Evolutionary conservation across 2,888 invertebrate genomes (phyloP), one percentile per base, ranked within the genome.

Genomic region (Heliconius ismenius): DNA sequence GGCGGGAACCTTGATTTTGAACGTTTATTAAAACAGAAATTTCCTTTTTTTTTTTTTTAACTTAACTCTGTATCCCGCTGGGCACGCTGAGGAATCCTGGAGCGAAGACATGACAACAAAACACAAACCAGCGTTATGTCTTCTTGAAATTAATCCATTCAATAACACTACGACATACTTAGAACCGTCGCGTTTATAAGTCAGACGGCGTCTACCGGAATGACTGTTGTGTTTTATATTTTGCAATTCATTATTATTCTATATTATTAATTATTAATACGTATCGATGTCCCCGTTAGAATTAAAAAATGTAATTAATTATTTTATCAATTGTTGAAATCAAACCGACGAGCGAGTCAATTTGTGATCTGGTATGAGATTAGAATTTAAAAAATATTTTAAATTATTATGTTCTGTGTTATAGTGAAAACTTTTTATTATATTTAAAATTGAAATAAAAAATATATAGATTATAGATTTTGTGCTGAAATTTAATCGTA

Each of bases 1-100:
- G 92, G 79, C 86, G 93, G 80, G 93, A 93, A 73, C 91, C 90
- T 82, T 93, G 89, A 92, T 89, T 91, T 82, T 89, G 86, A 86
- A 70, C n/a, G 58, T 36, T 24, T 21, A 21, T 43, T 18, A 68
- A 54, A 3, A 13, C 13, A 0, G n/a, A 32, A 49, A 69, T 54
- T 4, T 28, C 54, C 32, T n/a, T 32, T 70, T n/a, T n/a, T 70
- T n/a, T n/a, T 43, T 43, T 67, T 67, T 39, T 21, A 49, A 21
- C 54, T 21, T 18, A 7, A 54, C 7, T 6, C 9, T 21, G 54
- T 43, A 43, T 43, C 18, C 7, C 18, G 7, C 49, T 18, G 18
- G 49, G 18, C 15, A 49, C 18, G 49, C 18, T 49, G 49, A 49
- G 6, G 49, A 15, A 18, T 18, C 18, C 15, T 49, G 18, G 18